A percentile compares a stretch with the other conserved stretches of the same genome.
Conservation (phyloP, 2,113 vertebrate genomes). For the Ranitomeya imitator region DNA sequence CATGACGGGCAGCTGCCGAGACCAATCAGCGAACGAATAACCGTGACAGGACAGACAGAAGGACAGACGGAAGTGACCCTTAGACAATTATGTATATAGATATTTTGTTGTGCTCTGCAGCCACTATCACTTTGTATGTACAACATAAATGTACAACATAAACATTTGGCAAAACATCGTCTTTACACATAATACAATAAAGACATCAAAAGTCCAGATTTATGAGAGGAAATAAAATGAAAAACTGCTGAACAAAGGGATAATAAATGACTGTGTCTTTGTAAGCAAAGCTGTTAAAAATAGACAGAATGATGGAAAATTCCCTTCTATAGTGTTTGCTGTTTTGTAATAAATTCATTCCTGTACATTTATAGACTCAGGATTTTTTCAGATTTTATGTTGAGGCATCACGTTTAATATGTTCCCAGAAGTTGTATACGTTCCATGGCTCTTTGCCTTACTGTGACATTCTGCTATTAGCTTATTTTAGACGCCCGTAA, state of each 20-base stretch:
- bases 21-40: no score
- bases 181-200: neutral
- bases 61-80: no score
- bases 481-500: no score
- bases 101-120: no score
- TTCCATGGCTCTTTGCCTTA: neutral
- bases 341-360: neutral
- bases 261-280: neutral
- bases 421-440: neutral
- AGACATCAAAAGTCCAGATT: neutral
- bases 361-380: neutral
- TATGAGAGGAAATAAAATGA: neutral
- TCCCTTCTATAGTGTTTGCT: conserved; percentile 11
- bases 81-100: no score
- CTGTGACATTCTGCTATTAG: no score
- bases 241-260: neutral
- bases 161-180: no score
- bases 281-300: neutral
- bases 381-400: conserved; percentile 5
- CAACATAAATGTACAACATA: no score
- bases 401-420: neutral
- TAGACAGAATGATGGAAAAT: conserved; percentile 18
- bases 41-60: no score
- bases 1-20: no score
- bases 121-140: no score